These are phyloP conservation scores for Acrocera orbiculus DNA, from an alignment of 2,888 invertebrate species.

Conservation along the genomic window DNA sequence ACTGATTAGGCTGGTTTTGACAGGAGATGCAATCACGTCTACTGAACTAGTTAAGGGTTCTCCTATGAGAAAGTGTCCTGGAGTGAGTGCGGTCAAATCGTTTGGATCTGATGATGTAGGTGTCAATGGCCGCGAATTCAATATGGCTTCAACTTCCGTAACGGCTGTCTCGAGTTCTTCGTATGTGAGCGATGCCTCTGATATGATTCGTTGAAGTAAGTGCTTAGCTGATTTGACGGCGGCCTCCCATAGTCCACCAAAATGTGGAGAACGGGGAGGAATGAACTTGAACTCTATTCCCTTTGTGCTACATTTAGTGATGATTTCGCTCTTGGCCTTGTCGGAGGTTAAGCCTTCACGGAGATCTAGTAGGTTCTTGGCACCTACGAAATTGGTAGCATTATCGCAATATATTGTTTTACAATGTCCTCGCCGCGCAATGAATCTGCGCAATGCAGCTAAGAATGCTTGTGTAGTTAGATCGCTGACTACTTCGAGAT, in stretches of 20 bases:
- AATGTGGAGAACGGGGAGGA: constrained; percentile 4
- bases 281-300: constrained; percentile 3
- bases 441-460: constrained; percentile 8
- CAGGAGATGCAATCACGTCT: background rate
- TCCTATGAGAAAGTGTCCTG: constrained; percentile 11
- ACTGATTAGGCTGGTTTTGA: background rate
- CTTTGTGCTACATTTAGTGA: background rate
- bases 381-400: constrained; percentile 8
- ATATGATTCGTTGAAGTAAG: background rate
- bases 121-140: constrained; percentile 14
- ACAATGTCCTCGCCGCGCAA: constrained; percentile 4
- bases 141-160: constrained; percentile 13
- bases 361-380: background rate
- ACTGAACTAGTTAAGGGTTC: constrained; percentile 7
- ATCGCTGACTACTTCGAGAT: constrained; percentile 8
- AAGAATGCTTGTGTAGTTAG: constrained; percentile 10
- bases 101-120: constrained; percentile 12
- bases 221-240: constrained; percentile 6
- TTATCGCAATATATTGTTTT: constrained; percentile 6
- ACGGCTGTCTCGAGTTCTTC: constrained; percentile 5
- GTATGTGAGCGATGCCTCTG: background rate
- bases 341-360: background rate
- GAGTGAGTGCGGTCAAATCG: constrained; percentile 12
- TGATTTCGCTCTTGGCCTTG: background rate
- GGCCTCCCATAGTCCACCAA: constrained; percentile 6